A percentile compares a stretch with the other conserved stretches of the same genome.
Evolutionary conservation across 2,797 vertebrate species (phyloP).

Genomic region (Poecilia velifera): DNA sequence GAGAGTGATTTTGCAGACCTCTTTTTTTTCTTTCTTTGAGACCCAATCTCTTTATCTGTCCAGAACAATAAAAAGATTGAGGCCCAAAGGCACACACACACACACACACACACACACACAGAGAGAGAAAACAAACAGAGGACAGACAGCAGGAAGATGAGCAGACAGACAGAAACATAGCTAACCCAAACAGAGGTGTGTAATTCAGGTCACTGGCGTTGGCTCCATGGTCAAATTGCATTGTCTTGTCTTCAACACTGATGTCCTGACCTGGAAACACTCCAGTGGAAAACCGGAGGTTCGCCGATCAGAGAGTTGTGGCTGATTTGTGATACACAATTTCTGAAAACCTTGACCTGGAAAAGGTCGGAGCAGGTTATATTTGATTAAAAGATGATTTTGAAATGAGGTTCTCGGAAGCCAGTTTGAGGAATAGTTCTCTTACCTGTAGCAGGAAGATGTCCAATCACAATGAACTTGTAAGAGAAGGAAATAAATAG

Average conservation of each 20-base stretch:
- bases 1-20: slow-evolving; percentile 45
- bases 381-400: background rate
- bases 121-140: slow-evolving; percentile 23
- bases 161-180: slow-evolving; percentile 35
- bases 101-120: slow-evolving; percentile 18
- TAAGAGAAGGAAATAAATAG: background rate
- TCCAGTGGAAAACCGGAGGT: background rate
- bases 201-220: slow-evolving; percentile 50
- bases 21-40: slow-evolving; percentile 33
- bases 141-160: slow-evolving; percentile 39
- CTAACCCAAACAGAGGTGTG: slow-evolving; percentile 22
- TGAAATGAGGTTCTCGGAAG: background rate
- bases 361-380: too few relatives aligned
- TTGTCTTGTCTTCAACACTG: background rate
- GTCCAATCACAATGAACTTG: background rate
- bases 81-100: slow-evolving; percentile 49
- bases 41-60: slow-evolving; percentile 71
- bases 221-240: slow-evolving; percentile 18
- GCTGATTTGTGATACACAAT: background rate
- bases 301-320: background rate
- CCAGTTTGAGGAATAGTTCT: background rate
- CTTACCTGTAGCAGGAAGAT: background rate
- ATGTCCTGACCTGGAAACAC: slow-evolving; percentile 4
- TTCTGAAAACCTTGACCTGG: background rate
- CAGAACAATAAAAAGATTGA: slow-evolving; percentile 67